Base-by-base conservation (phyloP, 1,140 invertebrate genomes). In the Leptinotarsa defecta region DNA sequence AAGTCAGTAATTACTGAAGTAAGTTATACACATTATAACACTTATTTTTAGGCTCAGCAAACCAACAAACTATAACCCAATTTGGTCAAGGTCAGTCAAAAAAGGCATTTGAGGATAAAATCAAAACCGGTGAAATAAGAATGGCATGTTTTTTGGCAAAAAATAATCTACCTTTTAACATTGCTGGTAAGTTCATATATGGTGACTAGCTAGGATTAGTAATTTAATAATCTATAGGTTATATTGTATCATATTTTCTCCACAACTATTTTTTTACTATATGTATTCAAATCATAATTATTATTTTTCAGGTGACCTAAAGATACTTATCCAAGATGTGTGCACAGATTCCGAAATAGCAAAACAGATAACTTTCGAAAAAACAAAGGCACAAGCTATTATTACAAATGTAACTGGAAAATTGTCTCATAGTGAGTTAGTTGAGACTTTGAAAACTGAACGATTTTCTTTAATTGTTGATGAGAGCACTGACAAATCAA, bases 391-490 rank as follows among this genome's bases (percentile, higher is more conserved):
- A n/a, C 13, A 11, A 34, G 15, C 11, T 48, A 27, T 68, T 17
- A 52, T 67, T 48, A 52, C 20, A 43, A 74, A 74, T 67, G 65
- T 74, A 22, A 74, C 62, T 48, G 63, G 73, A 49, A 20, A 22
- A 19, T 48, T 19, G 20, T 34, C 34, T 57, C 27, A 71, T 17
- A 49, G 65, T 24, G 17, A 72, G 71, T 57, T 82, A 73, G 77
- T 79, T 76, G 77, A 72, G 74, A 62, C 78, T 73, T 68, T 85
- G 17, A 63, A 78, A 78, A 77, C 70, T 61, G 76, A 79, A 22
- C 81, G 81, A 68, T 86, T 86, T 82, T 84, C 82, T 27, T 73
- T 85, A 71, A 82, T 85, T 62, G 80, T 85, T 74, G 84, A 86
- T 71, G 85, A 86, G 78, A 82, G 80, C 13, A 86, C 83, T 15